Evolutionary conservation across 2,888 invertebrate species (phyloP), one percentile per base, ranked within the genome.

Genomic region (Scaptomyza polygonia): DNA sequence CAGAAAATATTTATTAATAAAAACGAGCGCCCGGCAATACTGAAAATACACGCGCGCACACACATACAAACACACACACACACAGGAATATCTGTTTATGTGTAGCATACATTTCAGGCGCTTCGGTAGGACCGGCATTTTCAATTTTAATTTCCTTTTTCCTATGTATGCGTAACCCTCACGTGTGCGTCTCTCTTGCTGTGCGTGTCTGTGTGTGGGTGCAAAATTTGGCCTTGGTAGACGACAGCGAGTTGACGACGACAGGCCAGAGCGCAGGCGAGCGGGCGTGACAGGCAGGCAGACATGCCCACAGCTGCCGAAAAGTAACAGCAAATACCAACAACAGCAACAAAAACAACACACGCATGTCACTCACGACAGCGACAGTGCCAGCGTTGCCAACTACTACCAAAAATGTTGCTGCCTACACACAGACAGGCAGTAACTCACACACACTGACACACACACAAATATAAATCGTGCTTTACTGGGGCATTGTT

Each of bases 141-240:
- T 85, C 86, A 83, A 81, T 86, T 87, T 89, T 84, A 82, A 88
- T 88, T 89, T 88, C 89, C 87, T 85, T 88, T 89, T 89, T 88
- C 87, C 87, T 88, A 79, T 86, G 77, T 88, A 74, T 83, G 80
- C 65, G 83, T 77, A 59, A 56, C 62, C 42, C 49, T 72, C 80
- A 82, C 81, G 84, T 82, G 85, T 86, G 84, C 69, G 71, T 68
- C 70, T 74, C 61, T 39, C 42, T 49, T 16, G 34, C 48, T 34
- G n/a, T 64, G 16, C 43, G 36, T 58, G 43, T 61, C 43, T 66
- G 43, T 83, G 67, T 77, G 68, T 72, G 86, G 80, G 81, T 66
- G 68, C 59, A 54, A 66, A 83, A 86, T 88, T 80, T 86, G 88
- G 87, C 88, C 88, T 88, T 86, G 85, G 85, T 87, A 86, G 86